Evolutionary conservation across 2,888 invertebrate species (phyloP).

Genomic region (Alloscopus bannaensis): DNA sequence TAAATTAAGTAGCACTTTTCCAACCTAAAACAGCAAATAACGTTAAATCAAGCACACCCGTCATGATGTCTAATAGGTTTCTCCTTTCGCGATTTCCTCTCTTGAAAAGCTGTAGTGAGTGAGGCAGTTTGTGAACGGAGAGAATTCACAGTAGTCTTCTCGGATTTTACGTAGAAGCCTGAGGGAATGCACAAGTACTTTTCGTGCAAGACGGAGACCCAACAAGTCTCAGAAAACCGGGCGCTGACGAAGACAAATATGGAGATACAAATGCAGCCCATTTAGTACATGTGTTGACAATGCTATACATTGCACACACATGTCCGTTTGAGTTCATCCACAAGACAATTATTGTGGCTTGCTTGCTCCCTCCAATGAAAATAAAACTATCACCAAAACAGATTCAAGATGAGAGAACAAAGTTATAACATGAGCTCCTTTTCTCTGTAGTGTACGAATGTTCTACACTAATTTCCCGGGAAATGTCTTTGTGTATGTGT

Average conservation of each 20-base stretch:
- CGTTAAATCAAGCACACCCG: not conserved
- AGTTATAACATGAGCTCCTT: too few relatives aligned
- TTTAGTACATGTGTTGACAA: too few relatives aligned
- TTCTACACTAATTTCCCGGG: too few relatives aligned
- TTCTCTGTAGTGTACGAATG: too few relatives aligned
- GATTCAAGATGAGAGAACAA: too few relatives aligned
- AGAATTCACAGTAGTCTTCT: not conserved
- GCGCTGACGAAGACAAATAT: not conserved
- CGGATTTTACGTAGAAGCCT: not conserved
- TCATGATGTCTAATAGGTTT: constrained; percentile 12
- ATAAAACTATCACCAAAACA: too few relatives aligned
- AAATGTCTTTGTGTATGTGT: too few relatives aligned
- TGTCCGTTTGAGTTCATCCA: too few relatives aligned
- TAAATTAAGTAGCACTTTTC: constrained; percentile 54
- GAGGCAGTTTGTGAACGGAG: constrained; percentile 12
- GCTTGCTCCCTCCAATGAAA: not conserved
- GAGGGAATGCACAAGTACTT: constrained; percentile 29
- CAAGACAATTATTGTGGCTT: constrained; percentile 13
- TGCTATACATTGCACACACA: too few relatives aligned
- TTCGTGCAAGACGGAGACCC: not conserved
- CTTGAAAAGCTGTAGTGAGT: not conserved
- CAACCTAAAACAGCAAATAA: not conserved
- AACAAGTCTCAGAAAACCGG: too few relatives aligned
- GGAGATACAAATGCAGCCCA: not conserved
- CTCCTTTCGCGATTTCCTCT: too few relatives aligned